Conservation (phyloP, 2,888 invertebrate species). For the Pseudeuparius sepicola region DNA sequence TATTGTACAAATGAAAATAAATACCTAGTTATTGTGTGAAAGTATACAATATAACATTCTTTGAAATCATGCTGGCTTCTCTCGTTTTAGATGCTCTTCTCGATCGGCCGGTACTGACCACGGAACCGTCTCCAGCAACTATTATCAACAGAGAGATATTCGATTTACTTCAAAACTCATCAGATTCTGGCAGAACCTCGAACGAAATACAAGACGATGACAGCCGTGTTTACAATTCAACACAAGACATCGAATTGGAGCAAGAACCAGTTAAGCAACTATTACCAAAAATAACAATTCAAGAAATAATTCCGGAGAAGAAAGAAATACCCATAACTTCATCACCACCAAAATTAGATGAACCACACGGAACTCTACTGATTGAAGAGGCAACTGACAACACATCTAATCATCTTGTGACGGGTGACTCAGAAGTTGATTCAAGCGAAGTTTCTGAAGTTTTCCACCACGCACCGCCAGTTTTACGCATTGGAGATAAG, state of each 20-base stretch:
- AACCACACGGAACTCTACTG: constrained; percentile 26
- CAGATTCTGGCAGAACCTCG: too few relatives aligned
- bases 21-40: too few relatives aligned
- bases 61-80: too few relatives aligned
- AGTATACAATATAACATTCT: too few relatives aligned
- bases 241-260: too few relatives aligned
- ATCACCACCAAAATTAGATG: constrained; percentile 28
- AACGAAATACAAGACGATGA: too few relatives aligned
- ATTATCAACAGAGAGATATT: too few relatives aligned
- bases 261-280: too few relatives aligned
- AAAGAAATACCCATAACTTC: constrained; percentile 36
- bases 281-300: constrained; percentile 41
- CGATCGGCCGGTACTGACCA: constrained; percentile 10
- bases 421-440: constrained; percentile 32
- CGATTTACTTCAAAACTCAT: too few relatives aligned
- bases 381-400: constrained; percentile 27
- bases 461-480: constrained; percentile 36
- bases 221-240: too few relatives aligned
- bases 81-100: constrained; percentile 17
- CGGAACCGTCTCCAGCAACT: constrained; percentile 14
- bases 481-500: constrained; percentile 37
- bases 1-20: too few relatives aligned
- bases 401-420: constrained; percentile 25
- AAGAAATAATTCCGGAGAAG: constrained; percentile 48
- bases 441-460: constrained; percentile 36